Evolutionary conservation across 2,888 invertebrate species (phyloP).

Genomic region (Drosophila anomalata): DNA sequence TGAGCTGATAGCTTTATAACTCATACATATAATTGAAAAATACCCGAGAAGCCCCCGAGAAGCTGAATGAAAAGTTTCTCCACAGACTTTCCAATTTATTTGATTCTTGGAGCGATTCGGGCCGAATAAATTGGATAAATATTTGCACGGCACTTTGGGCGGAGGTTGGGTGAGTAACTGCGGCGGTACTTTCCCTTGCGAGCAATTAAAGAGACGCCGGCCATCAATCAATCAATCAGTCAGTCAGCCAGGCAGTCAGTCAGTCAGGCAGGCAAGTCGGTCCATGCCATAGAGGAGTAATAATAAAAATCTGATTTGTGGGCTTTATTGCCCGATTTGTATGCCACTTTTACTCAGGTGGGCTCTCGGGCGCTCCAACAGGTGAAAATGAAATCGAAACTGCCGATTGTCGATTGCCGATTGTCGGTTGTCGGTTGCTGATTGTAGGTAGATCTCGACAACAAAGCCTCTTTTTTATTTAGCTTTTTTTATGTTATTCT

Average conservation of each 20-base stretch:
- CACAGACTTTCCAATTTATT: slow-evolving; percentile 29
- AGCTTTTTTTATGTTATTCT: background rate
- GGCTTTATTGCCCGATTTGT: slow-evolving; percentile 31
- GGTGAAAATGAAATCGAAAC: slow-evolving; percentile 77
- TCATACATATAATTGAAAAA: background rate
- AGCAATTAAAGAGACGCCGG: slow-evolving; percentile 50
- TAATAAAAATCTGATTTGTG: slow-evolving; percentile 34
- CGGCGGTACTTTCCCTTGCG: slow-evolving; percentile 33
- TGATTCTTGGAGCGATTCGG: slow-evolving; percentile 7
- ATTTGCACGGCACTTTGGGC: slow-evolving; percentile 27
- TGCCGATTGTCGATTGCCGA: slow-evolving; percentile 40
- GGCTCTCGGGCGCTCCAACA: slow-evolving; percentile 29
- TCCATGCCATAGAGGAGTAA: slow-evolving; percentile 31
- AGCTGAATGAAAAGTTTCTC: slow-evolving; percentile 15
- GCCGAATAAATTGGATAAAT: slow-evolving; percentile 19
- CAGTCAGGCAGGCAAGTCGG: slow-evolving; percentile 49
- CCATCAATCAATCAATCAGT: slow-evolving; percentile 63
- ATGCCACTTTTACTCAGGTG: slow-evolving; percentile 61
- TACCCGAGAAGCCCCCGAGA: background rate
- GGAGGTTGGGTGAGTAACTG: slow-evolving; percentile 13
- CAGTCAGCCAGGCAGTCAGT: slow-evolving; percentile 46
- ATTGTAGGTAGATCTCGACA: slow-evolving; percentile 1
- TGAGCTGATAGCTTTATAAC: too few relatives aligned
- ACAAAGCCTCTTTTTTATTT: slow-evolving; percentile 17
- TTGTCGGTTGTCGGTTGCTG: slow-evolving; percentile 45